Percentiles rank a stretch among this genome's conserved stretches.
Conservation (phyloP, 2,113 vertebrate species). For the Planiliza haematocheilus region DNA sequence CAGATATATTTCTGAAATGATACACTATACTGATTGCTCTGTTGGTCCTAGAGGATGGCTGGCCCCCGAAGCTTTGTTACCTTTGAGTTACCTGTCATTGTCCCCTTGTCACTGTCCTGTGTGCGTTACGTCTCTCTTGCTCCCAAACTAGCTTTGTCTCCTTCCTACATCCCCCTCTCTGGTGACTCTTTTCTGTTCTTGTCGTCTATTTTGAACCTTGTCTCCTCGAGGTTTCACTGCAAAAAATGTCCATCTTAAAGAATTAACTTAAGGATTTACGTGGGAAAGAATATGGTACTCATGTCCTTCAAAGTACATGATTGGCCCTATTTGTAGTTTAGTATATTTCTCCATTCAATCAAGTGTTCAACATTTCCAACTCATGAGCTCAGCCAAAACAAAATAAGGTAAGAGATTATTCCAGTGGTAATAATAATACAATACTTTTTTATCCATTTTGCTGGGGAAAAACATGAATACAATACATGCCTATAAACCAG, state of each 20-base stretch:
- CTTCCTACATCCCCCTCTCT: constrained; percentile 43
- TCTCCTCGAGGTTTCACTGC: constrained; percentile 22
- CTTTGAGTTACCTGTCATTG: constrained; percentile 72
- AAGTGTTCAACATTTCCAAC: background rate
- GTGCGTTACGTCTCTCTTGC: constrained; percentile 49
- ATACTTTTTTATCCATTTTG: too few relatives aligned
- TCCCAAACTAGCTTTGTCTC: constrained; percentile 45
- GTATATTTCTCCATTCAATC: background rate
- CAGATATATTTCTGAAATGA: background rate
- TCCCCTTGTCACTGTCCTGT: constrained; percentile 68
- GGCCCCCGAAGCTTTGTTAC: constrained; percentile 56
- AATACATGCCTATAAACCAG: too few relatives aligned
- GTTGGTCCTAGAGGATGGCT: constrained; percentile 61
- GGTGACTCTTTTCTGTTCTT: constrained; percentile 34
- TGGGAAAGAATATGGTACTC: too few relatives aligned
- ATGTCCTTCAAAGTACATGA: background rate
- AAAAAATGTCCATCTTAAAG: constrained; percentile 69
- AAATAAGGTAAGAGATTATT: background rate
- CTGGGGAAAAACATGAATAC: too few relatives aligned
- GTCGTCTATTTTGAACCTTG: constrained; percentile 11
- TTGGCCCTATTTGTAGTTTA: background rate
- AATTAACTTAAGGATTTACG: background rate
- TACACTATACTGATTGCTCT: background rate
- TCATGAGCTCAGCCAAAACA: background rate
- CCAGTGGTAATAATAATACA: too few relatives aligned